phyloP scores from a whole-genome alignment of 2,797 vertebrate species.

The Coccyzus lansbergi region DNA sequence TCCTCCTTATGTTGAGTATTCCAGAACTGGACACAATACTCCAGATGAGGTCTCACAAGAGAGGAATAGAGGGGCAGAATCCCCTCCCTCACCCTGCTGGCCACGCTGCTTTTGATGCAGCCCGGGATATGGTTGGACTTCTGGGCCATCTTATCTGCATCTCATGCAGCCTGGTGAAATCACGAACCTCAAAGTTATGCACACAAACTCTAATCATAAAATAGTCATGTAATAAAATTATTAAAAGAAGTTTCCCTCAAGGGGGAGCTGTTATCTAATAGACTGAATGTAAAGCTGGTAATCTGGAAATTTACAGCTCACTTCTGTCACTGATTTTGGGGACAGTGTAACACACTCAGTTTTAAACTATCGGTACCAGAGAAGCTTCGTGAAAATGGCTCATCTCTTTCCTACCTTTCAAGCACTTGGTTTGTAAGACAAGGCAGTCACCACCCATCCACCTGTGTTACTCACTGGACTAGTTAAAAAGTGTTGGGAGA shows the following conservation, averaged over 20 bases:
- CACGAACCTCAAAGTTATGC: background rate
- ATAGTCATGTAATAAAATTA: background rate
- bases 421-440: background rate
- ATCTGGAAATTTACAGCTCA: background rate
- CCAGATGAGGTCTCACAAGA: too few species aligned
- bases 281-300: background rate
- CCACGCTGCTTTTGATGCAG: too few species aligned
- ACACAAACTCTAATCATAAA: background rate
- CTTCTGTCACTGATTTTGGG: background rate
- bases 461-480: background rate
- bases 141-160: too few species aligned
- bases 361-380: background rate
- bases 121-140: too few species aligned
- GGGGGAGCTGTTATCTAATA: slow-evolving; percentile 55
- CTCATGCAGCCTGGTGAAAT: background rate
- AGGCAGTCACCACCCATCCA: background rate
- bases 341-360: rapidly evolving
- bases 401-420: background rate
- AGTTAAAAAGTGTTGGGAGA: background rate
- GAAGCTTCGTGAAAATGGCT: background rate
- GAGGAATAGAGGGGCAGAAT: too few species aligned
- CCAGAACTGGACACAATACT: too few species aligned
- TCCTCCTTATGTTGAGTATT: too few species aligned
- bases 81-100: too few species aligned
- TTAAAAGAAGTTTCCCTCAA: slow-evolving; percentile 33